Conservation (phyloP, 2,797 vertebrate species). For the Siniperca undulata region DNA sequence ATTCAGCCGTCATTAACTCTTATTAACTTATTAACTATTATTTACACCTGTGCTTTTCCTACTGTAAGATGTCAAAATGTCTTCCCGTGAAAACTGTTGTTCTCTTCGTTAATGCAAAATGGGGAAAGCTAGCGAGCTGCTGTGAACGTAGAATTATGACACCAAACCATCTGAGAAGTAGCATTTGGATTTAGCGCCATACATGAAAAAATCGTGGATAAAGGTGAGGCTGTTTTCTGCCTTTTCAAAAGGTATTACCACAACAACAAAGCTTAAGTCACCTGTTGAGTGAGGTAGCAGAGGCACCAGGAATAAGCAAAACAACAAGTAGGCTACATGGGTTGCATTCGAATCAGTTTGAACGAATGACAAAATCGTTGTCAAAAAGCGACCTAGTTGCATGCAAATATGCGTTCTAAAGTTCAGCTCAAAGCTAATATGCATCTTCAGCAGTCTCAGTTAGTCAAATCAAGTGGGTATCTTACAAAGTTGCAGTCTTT, state of each 20-base stretch:
- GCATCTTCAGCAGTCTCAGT: neutral
- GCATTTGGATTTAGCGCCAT: slow-evolving; percentile 3
- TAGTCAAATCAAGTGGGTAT: neutral
- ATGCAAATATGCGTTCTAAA: neutral
- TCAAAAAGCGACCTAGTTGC: neutral
- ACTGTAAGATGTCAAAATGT: slow-evolving; percentile 15
- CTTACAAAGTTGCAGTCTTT: neutral
- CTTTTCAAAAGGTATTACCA: neutral
- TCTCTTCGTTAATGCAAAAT: slow-evolving; percentile 13
- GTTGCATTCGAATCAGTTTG: too few relatives aligned
- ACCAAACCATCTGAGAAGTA: neutral
- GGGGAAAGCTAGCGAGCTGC: neutral
- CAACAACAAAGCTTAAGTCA: neutral
- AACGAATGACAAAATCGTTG: too few relatives aligned
- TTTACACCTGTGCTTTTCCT: slow-evolving; percentile 12
- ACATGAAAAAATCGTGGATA: neutral
- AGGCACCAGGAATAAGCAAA: neutral
- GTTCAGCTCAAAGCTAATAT: neutral
- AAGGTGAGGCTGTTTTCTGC: neutral
- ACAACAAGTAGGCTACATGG: neutral
- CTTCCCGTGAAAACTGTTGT: slow-evolving; percentile 10
- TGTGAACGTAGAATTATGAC: neutral
- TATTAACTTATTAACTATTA: neutral
- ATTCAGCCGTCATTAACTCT: slow-evolving; percentile 11
- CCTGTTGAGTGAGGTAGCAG: neutral